Conservation (phyloP, 2,888 invertebrate genomes). For the Amblyjoppa fuscipennis region DNA sequence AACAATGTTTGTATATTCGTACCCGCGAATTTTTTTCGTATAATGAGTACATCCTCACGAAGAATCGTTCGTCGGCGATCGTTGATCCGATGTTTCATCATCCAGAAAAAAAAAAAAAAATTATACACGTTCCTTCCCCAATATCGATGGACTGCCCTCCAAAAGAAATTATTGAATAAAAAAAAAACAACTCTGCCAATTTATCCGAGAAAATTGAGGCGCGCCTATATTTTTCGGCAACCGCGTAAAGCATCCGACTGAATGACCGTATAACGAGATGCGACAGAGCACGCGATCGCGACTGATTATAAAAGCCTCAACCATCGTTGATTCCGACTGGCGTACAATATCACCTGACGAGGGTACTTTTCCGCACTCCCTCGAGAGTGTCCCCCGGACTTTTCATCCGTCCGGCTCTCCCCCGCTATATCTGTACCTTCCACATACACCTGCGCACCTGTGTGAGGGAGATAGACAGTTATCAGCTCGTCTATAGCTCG, state of each 20-base stretch:
- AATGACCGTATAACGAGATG: conserved; percentile 68
- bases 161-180: background rate
- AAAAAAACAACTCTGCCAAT: background rate
- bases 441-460: conserved; percentile 37
- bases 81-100: too few relatives aligned
- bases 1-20: too few relatives aligned
- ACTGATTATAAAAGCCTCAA: conserved; percentile 75
- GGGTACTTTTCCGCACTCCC: conserved; percentile 66
- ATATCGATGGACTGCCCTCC: too few relatives aligned
- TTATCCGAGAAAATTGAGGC: background rate
- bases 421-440: conserved; percentile 16
- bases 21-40: too few relatives aligned
- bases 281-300: conserved; percentile 13
- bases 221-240: background rate
- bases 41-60: too few relatives aligned
- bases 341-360: conserved; percentile 77
- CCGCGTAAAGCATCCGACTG: conserved; percentile 37
- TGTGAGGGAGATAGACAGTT: conserved; percentile 18
- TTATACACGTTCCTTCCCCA: too few relatives aligned
- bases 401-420: conserved; percentile 26
- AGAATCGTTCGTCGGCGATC: too few relatives aligned
- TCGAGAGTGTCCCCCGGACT: conserved; percentile 25
- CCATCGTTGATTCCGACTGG: conserved; percentile 4
- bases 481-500: conserved; percentile 40
- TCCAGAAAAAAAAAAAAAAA: too few relatives aligned